Percentiles rank a stretch among this genome's conserved stretches.
Conservation (phyloP, 2,888 invertebrate genomes). For the Hecatera dysodea region DNA sequence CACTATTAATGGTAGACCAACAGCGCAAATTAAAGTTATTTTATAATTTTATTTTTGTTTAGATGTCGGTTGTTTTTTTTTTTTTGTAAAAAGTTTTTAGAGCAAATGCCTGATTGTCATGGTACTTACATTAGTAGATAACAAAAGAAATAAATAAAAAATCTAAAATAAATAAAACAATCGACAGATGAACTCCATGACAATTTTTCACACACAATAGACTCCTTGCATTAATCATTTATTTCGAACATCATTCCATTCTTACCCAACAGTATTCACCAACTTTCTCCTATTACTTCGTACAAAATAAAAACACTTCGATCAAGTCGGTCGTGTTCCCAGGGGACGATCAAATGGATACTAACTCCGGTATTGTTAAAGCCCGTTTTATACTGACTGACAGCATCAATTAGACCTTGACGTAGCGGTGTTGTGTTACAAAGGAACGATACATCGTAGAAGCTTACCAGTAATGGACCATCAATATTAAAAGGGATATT, state of each 20-base stretch:
- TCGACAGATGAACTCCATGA: not conserved
- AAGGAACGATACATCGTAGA: slow-evolving; percentile 82
- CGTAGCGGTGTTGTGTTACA: slow-evolving; percentile 87
- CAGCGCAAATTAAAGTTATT: too few species aligned
- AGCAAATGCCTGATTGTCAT: too few species aligned
- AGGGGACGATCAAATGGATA: slow-evolving; percentile 79
- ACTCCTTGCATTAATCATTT: slow-evolving; percentile 22
- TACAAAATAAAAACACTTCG: slow-evolving; percentile 73
- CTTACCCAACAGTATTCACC: slow-evolving; percentile 39
- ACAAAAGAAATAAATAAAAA: too few species aligned
- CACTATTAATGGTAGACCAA: not conserved
- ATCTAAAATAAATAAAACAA: too few species aligned
- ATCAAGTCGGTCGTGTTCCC: slow-evolving; percentile 74
- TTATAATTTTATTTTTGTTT: too few species aligned
- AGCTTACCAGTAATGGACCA: slow-evolving; percentile 85
- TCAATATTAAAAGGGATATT: slow-evolving; percentile 84
- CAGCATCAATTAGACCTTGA: slow-evolving; percentile 90
- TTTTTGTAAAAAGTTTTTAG: too few species aligned
- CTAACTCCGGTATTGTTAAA: slow-evolving; percentile 72
- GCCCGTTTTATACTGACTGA: slow-evolving; percentile 87
- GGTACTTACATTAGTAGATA: too few species aligned
- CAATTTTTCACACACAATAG: not conserved
- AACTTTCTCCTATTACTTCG: slow-evolving; percentile 55
- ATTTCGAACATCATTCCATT: slow-evolving; percentile 26
- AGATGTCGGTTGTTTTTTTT: too few species aligned